Evolutionary conservation across 2,888 invertebrate species (phyloP), one percentile per base, ranked within the genome.

Genomic region (Apocheima hispidaria): DNA sequence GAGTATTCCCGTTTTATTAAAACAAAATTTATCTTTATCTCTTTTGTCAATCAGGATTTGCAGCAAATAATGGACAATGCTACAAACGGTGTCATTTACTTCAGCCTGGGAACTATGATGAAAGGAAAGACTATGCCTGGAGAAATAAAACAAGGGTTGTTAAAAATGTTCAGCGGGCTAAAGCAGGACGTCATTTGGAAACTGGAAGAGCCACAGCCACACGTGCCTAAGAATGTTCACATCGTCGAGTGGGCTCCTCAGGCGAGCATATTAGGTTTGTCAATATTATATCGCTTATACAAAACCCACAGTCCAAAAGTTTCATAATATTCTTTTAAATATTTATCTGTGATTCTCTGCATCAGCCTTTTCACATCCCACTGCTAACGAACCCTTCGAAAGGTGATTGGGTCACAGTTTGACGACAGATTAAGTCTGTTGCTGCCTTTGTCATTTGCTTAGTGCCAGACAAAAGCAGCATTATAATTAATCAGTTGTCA

Each of bases 141-240:
- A 0, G 35, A 71, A 10, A 53, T 88, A 50, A 78, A 76, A 0
- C 64, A 65, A 1, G 77, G 69, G 1, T 65, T 90, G 0, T 55
- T 89, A 0, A 70, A 80, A 12, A 63, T 84, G 52, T 86, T 89
- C 51, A 74, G 79, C 0, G 71, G 75, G 49, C 67, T 90, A 1
- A 82, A 88, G 48, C 82, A 88, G 57, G 83, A 80, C 0, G 80
- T 90, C 0, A 75, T 90, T 20, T 90, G 90, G 90, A 90, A 90
- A 61, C 85, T 83, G 41, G 90, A 90, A 60, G 79, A 74, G n/a
- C 74, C 78, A 4, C 62, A 86, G 9, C 55, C 69, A 0, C 74
- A 83, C 48, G 49, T 83, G 2, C 87, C 90, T 0, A 69, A 73
- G 1, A 90, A 90, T 63, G 81, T 90, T 0, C 84, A 85, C 33